Base-by-base conservation (phyloP, 2,888 invertebrate species). In the Meghimatium bilineatum region DNA sequence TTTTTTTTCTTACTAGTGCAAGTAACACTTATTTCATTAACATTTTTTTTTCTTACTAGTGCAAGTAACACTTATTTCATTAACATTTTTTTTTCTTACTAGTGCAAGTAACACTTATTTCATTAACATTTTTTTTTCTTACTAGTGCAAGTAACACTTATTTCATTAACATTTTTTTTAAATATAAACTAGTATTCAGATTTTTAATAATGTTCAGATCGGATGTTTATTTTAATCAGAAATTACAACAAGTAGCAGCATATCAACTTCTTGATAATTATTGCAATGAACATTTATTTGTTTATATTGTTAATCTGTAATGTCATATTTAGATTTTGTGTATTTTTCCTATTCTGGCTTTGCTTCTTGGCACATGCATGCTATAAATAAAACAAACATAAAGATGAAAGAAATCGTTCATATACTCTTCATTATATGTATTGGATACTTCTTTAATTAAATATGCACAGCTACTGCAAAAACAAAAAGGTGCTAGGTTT, bases 401-500 rank as follows among this genome's bases (percentile, higher is more conserved):
- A 72, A 3, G 26, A 29, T n/a, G 49, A 29, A 44, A 44, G 17
- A 72, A 44, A 17, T 44, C n/a, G 1, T 17, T 29, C 3, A 72
- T 14, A 12, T n/a, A 44, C n/a, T 69, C 26, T 69, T 44, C 5
- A 12, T 10, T 29, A 38, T 38, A 23, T 38, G 1, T 36, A 38
- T 38, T 8, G n/a, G n/a, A 29, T 63, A 26, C 2, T 44, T n/a
- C n/a, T n/a, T 14, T 44, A 72, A 38, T 44, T n/a, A 72, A 10
- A 72, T 72, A 72, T 72, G 72, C 72, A 72, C 44, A n/a, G 0
- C 23, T 49, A 44, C 44, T 44, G 72, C 44, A 44, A 49, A 49
- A n/a, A 36, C 20, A 66, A 66, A 49, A 29, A 44, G 38, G 26
- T 72, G 72, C 72, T 72, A 23, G 38, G 34, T 38, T 26, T 69